phyloP scores from a whole-genome alignment of 64 coral and sea anemone species.

The Pocillopora damicornis region DNA sequence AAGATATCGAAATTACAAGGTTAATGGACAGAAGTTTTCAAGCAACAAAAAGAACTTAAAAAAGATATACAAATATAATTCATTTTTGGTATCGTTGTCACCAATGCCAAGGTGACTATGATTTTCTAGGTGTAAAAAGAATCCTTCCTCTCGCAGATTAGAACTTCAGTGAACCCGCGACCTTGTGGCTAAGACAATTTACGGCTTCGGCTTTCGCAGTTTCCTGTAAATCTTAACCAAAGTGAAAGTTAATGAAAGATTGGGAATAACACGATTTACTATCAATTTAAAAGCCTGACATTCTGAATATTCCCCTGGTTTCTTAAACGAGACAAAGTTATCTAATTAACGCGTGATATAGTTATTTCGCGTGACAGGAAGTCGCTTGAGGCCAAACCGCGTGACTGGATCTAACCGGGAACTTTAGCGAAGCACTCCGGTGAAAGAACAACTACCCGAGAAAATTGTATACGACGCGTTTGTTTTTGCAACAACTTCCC shows the following conservation, averaged over 20 bases:
- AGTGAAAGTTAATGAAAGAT: neutral
- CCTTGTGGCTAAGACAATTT: neutral
- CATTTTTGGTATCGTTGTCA: neutral
- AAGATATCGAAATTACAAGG: too few relatives aligned
- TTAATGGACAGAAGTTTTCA: too few relatives aligned
- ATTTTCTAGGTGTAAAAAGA: neutral
- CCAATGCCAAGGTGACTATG: neutral
- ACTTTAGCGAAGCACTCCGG: neutral
- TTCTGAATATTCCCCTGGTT: neutral
- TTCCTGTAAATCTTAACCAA: neutral
- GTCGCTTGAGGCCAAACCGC: neutral
- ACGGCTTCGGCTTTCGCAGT: neutral
- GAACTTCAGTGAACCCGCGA: neutral
- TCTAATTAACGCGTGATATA: neutral
- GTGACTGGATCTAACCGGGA: neutral
- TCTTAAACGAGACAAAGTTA: neutral
- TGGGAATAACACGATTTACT: neutral
- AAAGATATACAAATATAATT: neutral
- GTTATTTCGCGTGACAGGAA: neutral
- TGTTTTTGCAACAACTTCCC: neutral
- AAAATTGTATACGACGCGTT: neutral
- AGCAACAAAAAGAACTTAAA: too few relatives aligned
- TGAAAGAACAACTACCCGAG: neutral
- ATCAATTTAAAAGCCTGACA: neutral
- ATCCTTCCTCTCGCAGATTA: neutral